A percentile compares a stretch with the other conserved stretches of the same genome.
phyloP scores from a whole-genome alignment of 2,888 invertebrate species.

The Machimus rusticus region DNA sequence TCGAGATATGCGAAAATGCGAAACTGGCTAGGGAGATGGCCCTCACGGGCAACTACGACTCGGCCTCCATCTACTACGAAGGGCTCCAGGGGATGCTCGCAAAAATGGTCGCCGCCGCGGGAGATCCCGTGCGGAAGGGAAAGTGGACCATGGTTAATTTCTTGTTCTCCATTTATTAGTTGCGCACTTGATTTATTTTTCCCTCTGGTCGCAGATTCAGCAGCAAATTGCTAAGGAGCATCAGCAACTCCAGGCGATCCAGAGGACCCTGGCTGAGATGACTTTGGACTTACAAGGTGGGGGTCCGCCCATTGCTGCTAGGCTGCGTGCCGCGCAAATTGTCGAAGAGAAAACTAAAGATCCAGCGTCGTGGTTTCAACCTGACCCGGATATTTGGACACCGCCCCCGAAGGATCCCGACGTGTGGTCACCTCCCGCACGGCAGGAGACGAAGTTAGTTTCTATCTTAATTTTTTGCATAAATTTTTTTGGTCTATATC shows the following conservation, averaged over 20 bases:
- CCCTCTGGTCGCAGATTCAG: conserved; percentile 71
- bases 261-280: conserved; percentile 61
- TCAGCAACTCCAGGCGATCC: conserved; percentile 82
- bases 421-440: conserved; percentile 89
- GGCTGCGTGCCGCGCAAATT: conserved; percentile 53
- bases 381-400: conserved; percentile 83
- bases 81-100: conserved; percentile 92
- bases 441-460: conserved; percentile 77
- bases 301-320: conserved; percentile 63
- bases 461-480: not conserved
- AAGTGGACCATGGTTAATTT: conserved; percentile 84
- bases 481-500: no score
- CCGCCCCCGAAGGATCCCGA: conserved; percentile 76
- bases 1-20: conserved; percentile 93
- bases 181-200: conserved; percentile 22
- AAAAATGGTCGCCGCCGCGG: conserved; percentile 79
- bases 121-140: conserved; percentile 81
- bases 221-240: conserved; percentile 89
- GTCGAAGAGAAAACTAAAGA: conserved; percentile 54
- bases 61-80: conserved; percentile 91
- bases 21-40: conserved; percentile 95
- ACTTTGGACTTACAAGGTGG: conserved; percentile 61
- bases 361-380: conserved; percentile 67
- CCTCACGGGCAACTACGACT: conserved; percentile 93
- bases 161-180: not conserved